phyloP scores from a whole-genome alignment of 2,888 invertebrate species.

The Thymelicus lineola region DNA sequence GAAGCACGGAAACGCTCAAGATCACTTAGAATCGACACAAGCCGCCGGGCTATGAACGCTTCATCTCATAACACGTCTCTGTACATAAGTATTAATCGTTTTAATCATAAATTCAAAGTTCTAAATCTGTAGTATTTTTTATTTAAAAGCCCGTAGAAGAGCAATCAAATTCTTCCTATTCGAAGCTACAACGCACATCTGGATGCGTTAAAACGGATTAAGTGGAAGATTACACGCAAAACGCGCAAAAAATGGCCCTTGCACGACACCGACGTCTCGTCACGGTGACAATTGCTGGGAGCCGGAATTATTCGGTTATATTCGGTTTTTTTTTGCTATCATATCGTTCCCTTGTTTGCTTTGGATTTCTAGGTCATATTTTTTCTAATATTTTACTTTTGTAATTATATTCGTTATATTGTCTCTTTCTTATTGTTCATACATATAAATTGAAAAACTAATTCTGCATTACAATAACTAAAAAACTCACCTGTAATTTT shows the following conservation, averaged over 20 bases:
- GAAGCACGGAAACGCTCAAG: too few species aligned
- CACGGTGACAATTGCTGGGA: constrained; percentile 80
- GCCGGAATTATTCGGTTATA: constrained; percentile 74
- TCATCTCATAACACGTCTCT: too few species aligned
- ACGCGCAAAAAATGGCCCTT: constrained; percentile 54
- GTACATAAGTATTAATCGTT: too few species aligned
- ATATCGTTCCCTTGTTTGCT: constrained; percentile 56
- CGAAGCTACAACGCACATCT: constrained; percentile 65
- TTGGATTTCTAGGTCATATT: constrained; percentile 25
- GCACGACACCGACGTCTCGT: constrained; percentile 78
- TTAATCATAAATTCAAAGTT: not conserved
- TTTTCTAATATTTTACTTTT: not conserved
- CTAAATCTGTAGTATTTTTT: not conserved
- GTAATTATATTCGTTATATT: too few species aligned
- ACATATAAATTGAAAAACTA: not conserved
- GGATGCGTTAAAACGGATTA: constrained; percentile 84
- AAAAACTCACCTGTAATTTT: too few species aligned
- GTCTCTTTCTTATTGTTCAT: too few species aligned
- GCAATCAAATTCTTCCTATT: constrained; percentile 38
- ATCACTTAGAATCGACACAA: too few species aligned
- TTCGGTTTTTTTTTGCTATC: constrained; percentile 64
- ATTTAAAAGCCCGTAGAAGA: constrained; percentile 34
- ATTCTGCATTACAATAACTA: too few species aligned
- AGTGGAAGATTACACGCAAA: constrained; percentile 76
- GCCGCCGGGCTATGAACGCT: too few species aligned